Percentiles rank a stretch among this genome's conserved stretches.
These are phyloP conservation scores for Bemisia tabaci DNA, from an alignment of 1,140 invertebrate genomes.

Conservation along the genomic window DNA sequence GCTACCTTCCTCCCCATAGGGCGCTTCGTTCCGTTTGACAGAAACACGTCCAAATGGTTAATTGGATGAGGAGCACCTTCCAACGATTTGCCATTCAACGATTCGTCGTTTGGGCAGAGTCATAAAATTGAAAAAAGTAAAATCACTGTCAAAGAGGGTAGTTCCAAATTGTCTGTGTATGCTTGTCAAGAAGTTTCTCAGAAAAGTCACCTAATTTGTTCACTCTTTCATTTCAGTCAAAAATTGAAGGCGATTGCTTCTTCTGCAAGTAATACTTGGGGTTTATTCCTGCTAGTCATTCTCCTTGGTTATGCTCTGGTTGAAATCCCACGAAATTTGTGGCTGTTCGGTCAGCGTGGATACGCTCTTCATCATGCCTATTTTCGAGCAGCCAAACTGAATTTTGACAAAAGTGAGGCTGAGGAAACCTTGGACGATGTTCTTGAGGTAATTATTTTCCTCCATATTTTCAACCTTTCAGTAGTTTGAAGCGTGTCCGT, in stretches of 20 bases:
- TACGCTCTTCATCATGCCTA: slow-evolving; percentile 78
- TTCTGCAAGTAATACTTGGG: slow-evolving; percentile 99
- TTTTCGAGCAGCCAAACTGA: slow-evolving; percentile 94
- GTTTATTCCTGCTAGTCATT: slow-evolving; percentile 85
- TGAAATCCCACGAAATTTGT: slow-evolving; percentile 80
- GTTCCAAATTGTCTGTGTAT: too few relatives aligned
- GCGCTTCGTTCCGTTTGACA: too few relatives aligned
- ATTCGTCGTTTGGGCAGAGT: too few relatives aligned
- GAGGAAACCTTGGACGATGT: slow-evolving; percentile 93
- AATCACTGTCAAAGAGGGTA: too few relatives aligned
- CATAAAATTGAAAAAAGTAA: too few relatives aligned
- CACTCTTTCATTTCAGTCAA: slow-evolving; percentile 38
- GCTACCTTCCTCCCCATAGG: too few relatives aligned
- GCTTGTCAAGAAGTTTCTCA: too few relatives aligned
- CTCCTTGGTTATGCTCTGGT: slow-evolving; percentile 94
- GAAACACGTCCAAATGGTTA: too few relatives aligned
- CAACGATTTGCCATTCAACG: too few relatives aligned
- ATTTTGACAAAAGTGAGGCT: slow-evolving; percentile 90
- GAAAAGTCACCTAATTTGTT: too few relatives aligned
- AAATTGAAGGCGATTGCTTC: slow-evolving; percentile 94
- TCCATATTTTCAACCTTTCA: slow-evolving; percentile 10
- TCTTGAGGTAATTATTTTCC: slow-evolving; percentile 52
- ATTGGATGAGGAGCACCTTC: too few relatives aligned
- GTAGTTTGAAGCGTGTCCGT: background rate
- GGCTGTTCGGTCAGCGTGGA: slow-evolving; percentile 67